A percentile compares a stretch with the other conserved stretches of the same genome.
These are phyloP conservation scores for Drosophila infuscata DNA, from an alignment of 2,888 invertebrate genomes.

Conservation along the genomic window DNA sequence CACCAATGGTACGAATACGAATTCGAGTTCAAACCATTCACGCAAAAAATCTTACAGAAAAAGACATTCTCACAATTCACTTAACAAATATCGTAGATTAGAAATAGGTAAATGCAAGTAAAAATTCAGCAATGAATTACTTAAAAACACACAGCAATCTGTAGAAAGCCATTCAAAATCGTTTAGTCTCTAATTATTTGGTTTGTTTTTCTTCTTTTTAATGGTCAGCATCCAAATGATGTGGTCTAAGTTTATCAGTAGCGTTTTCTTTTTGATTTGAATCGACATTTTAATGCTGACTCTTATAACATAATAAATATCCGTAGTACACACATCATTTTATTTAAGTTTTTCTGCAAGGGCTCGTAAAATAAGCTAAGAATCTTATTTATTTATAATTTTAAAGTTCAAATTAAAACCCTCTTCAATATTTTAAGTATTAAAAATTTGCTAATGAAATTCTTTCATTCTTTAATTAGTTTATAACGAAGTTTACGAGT, in stretches of 20 bases:
- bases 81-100: conserved; percentile 86
- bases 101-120: conserved; percentile 85
- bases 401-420: background rate
- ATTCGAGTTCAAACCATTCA: conserved; percentile 88
- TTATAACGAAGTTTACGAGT: conserved; percentile 9
- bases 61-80: conserved; percentile 86
- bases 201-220: conserved; percentile 13
- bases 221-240: conserved; percentile 26
- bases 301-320: background rate
- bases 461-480: background rate
- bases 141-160: conserved; percentile 24
- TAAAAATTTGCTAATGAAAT: background rate
- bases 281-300: background rate
- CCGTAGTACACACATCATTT: conserved; percentile 6
- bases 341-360: conserved; percentile 10
- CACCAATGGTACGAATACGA: conserved; percentile 94
- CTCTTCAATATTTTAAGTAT: background rate
- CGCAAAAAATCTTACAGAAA: conserved; percentile 86
- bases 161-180: conserved; percentile 36
- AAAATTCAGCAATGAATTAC: conserved; percentile 44
- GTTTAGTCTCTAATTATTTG: background rate
- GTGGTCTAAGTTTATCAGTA: conserved; percentile 2
- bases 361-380: conserved; percentile 5
- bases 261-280: conserved; percentile 11
- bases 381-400: background rate